Evolutionary conservation across 2,888 invertebrate genomes (phyloP).

Genomic region (Chrysolina oricalcia): DNA sequence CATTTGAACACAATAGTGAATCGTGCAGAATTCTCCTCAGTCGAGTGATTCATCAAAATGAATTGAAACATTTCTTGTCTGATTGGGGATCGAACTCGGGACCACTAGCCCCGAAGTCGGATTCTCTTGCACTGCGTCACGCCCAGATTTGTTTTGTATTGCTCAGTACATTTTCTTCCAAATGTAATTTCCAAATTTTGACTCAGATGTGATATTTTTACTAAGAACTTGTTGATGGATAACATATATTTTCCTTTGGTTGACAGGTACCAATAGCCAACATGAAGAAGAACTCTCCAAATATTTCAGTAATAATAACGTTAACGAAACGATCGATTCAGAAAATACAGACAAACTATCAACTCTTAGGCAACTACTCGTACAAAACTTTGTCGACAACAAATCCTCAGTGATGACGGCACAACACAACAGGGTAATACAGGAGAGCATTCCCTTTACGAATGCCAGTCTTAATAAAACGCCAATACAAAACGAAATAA

Average conservation of each 20-base stretch:
- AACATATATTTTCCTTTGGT: neutral
- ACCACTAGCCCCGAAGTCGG: too few relatives aligned
- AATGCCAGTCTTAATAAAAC: conserved; percentile 39
- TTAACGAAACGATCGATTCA: conserved; percentile 54
- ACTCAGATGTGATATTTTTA: neutral
- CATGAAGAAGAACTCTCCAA: conserved; percentile 89
- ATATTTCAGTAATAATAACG: conserved; percentile 80
- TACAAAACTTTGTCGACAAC: conserved; percentile 66
- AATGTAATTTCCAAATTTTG: too few relatives aligned
- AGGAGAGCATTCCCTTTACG: conserved; percentile 35
- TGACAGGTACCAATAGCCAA: conserved; percentile 79
- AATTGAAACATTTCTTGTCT: too few relatives aligned
- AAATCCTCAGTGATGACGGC: conserved; percentile 50
- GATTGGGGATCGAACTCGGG: too few relatives aligned
- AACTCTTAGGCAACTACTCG: conserved; percentile 81
- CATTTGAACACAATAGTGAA: too few relatives aligned
- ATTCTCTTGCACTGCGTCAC: too few relatives aligned
- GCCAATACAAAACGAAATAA: conserved; percentile 40
- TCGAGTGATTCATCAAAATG: too few relatives aligned
- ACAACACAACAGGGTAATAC: conserved; percentile 36
- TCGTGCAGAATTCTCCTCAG: too few relatives aligned
- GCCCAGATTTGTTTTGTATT: too few relatives aligned
- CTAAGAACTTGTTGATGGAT: neutral
- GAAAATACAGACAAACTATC: conserved; percentile 77
- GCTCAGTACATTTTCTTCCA: too few relatives aligned